Evolutionary conservation across 1,140 invertebrate genomes (phyloP).

Genomic region (Bombus fervidus): DNA sequence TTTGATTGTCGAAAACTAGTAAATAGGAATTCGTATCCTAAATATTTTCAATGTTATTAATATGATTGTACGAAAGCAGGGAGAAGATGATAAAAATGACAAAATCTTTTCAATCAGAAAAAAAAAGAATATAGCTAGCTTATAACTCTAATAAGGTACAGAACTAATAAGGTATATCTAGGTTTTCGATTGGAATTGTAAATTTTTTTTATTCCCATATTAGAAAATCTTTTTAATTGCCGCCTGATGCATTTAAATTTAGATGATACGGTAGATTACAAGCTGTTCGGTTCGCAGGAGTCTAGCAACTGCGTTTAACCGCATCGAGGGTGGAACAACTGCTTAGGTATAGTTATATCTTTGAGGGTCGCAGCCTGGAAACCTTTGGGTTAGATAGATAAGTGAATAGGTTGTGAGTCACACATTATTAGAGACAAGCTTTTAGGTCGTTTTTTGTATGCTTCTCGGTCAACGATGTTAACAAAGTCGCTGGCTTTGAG

Average conservation of each 20-base stretch:
- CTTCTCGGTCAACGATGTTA: background rate
- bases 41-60: too few species aligned
- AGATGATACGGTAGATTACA: conserved; percentile 27
- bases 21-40: background rate
- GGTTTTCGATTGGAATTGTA: background rate
- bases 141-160: too few species aligned
- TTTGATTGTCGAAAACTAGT: background rate
- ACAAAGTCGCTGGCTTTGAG: conserved; percentile 23
- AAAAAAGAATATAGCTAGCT: too few species aligned
- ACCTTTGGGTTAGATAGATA: conserved; percentile 64
- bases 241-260: background rate
- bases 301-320: conserved; percentile 46
- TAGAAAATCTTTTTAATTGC: background rate
- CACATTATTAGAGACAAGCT: conserved; percentile 57
- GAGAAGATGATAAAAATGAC: too few species aligned
- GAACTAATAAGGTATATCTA: background rate
- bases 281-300: conserved; percentile 31
- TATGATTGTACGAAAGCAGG: too few species aligned
- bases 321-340: conserved; percentile 47
- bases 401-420: conserved; percentile 67
- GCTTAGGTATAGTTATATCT: conserved; percentile 40
- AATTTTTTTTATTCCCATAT: background rate
- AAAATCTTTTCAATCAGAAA: too few species aligned
- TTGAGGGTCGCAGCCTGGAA: conserved; percentile 62
- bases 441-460: conserved; percentile 58